Evolutionary conservation across 2,888 invertebrate species (phyloP), one percentile per base, ranked within the genome.

Genomic region (Plagodis dolabraria): DNA sequence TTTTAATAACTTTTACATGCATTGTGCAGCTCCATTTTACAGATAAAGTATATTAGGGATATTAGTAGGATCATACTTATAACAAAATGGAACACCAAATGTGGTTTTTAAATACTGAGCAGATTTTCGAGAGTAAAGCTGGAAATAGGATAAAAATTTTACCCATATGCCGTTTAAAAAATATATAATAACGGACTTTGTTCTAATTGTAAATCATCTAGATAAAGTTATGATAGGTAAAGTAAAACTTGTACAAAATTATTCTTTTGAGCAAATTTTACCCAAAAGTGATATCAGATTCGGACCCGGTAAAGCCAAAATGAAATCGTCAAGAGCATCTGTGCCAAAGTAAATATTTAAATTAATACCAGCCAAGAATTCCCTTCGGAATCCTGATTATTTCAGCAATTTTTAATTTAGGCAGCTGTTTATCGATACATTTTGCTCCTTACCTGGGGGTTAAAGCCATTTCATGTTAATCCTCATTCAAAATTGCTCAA

Each of bases 241-340:
- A 53, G 43, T 49, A 4, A 36, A 34, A 9, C 22, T 49, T 45
- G 9, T 12, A 33, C 42, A 36, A 42, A 54, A 51, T 38, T 60
- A 43, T 22, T 40, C 22, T 55, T n/a, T 12, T 22, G 22, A 4
- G 22, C 22, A 4, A 22, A 2, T 22, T 22, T 22, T 22, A 22
- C 22, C 22, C 22, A 22, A 35, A 51, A 22, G 57, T 67, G 55
- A 59, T 63, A 52, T 45, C 11, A 53, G 46, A 50, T 62, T 63
- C 76, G 72, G 75, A 75, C 72, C 74, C 75, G 74, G 77, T 80
- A 83, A 74, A 75, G 81, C 74, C 83, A 74, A 86, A 86, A 89
- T 89, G 86, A 87, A 88, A 86, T 80, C 87, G 82, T 89, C 87
- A 82, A 69, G 63, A 74, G 81, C 89, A 89, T 86, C 89, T 89